Evolutionary conservation across 2,888 invertebrate species (phyloP), one percentile per base, ranked within the genome.

Genomic region (Apoda limacodes): DNA sequence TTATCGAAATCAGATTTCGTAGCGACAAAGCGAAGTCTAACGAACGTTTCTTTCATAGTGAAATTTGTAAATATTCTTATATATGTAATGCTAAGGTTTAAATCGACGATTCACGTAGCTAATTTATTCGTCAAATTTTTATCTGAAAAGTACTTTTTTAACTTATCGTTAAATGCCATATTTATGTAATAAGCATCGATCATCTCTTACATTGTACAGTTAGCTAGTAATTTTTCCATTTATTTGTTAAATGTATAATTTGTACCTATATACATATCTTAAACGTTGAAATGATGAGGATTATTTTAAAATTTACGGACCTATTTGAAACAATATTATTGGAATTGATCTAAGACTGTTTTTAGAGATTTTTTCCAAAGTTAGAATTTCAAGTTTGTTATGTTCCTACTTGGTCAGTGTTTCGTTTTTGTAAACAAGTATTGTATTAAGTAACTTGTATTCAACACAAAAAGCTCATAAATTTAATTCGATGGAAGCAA

Each of bases 31-130:
- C 61, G 69, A 63, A 55, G 51, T 65, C 62, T 57, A 54, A 60
- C 54, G 52, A 63, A 60, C 57, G 64, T 66, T 72, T 78, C 76
- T 76, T 80, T 76, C 78, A 80, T 80, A 80, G 80, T 63, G 60
- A 80, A 80, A 80, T 75, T 75, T 80, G 80, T 80, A 80, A 70
- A 80, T 80, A 80, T 66, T 66, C 59, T 64, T 67, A 69, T 67
- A 64, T 66, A 55, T 59, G 60, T 52, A 17, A 6, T 17, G 7
- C 7, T 17, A 17, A 17, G 7, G 52, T 48, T 38, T 57, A 57
- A 50, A 42, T 42, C 63, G 72, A 67, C 71, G 72, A 75, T 70
- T 60, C 59, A 54, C 60, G 5, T 17, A 17, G 17, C 55, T 72
- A 62, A 74, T 69, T 74, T 67, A 70, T 72, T 66, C 71, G 71